Percentiles rank a stretch among this genome's conserved stretches.
Evolutionary conservation across 2,113 vertebrate genomes (phyloP).

Genomic region (Gymnarchus niloticus): DNA sequence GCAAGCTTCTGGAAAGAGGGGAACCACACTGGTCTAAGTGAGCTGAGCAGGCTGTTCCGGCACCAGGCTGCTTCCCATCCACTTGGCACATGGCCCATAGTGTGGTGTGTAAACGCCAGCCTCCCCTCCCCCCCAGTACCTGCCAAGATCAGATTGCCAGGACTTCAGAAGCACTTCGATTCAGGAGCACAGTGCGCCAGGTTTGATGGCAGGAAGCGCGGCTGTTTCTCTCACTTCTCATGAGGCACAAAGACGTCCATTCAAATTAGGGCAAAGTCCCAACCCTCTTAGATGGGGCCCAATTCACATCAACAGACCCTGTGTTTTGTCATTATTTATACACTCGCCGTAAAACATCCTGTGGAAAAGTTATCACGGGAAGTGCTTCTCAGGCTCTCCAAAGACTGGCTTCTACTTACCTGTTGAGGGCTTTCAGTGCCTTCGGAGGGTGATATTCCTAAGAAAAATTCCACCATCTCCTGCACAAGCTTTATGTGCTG

Average conservation of each 20-base stretch:
- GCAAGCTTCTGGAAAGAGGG: constrained; percentile 1
- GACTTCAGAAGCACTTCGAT: not conserved
- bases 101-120: not conserved
- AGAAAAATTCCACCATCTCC: not conserved
- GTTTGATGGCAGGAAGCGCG: not conserved
- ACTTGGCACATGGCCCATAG: not conserved
- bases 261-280: constrained; percentile 11
- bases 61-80: not conserved
- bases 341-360: constrained; percentile 6
- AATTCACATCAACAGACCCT: constrained; percentile 4
- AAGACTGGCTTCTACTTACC: not conserved
- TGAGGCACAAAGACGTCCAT: constrained; percentile 5
- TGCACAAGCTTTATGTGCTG: not conserved
- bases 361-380: constrained; percentile 15
- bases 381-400: not conserved
- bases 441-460: not conserved
- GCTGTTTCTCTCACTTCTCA: not conserved
- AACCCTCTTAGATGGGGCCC: not conserved
- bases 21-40: not conserved
- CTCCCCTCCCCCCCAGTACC: not conserved
- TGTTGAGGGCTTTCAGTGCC: not conserved
- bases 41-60: not conserved
- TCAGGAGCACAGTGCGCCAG: not conserved
- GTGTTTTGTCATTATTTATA: constrained; percentile 8
- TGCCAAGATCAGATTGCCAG: not conserved